These are phyloP conservation scores for Apis dorsata DNA, from an alignment of 1,140 invertebrate genomes.

Conservation along the genomic window DNA sequence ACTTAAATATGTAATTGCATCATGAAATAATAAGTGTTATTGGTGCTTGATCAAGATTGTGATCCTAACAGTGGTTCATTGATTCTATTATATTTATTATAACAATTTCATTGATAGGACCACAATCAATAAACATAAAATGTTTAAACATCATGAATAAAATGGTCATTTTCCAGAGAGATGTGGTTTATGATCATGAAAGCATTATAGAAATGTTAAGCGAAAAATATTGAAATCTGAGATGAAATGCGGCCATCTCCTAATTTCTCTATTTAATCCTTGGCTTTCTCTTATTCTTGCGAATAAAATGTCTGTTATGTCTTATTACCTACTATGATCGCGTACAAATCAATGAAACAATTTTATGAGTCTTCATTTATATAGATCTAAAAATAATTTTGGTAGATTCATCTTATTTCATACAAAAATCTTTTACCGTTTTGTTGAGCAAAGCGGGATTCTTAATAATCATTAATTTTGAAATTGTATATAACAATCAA, in stretches of 20 bases:
- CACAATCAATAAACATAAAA: constrained; percentile 39
- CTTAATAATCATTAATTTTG: constrained; percentile 6
- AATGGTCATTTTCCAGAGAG: constrained; percentile 62
- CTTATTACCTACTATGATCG: constrained; percentile 63
- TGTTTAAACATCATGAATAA: constrained; percentile 47
- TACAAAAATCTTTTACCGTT: constrained; percentile 18
- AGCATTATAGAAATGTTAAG: constrained; percentile 50
- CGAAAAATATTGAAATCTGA: constrained; percentile 62
- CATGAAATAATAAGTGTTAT: constrained; percentile 40
- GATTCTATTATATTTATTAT: constrained; percentile 61
- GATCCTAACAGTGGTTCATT: constrained; percentile 58
- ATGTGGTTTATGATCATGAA: constrained; percentile 58
- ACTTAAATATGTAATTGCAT: constrained; percentile 24
- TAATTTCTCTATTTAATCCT: constrained; percentile 66
- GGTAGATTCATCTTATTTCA: constrained; percentile 2
- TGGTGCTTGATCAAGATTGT: constrained; percentile 66
- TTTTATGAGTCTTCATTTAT: constrained; percentile 17
- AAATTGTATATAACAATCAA: constrained; percentile 16
- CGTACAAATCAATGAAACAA: constrained; percentile 21
- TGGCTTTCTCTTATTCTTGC: constrained; percentile 62
- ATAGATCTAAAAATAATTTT: neutral
- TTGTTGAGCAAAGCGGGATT: constrained; percentile 25
- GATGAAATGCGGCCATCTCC: constrained; percentile 76
- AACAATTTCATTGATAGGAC: constrained; percentile 61
- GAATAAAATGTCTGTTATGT: constrained; percentile 64